Evolutionary conservation across 2,113 vertebrate genomes (phyloP).

Genomic region (Onychostoma macrolepis): DNA sequence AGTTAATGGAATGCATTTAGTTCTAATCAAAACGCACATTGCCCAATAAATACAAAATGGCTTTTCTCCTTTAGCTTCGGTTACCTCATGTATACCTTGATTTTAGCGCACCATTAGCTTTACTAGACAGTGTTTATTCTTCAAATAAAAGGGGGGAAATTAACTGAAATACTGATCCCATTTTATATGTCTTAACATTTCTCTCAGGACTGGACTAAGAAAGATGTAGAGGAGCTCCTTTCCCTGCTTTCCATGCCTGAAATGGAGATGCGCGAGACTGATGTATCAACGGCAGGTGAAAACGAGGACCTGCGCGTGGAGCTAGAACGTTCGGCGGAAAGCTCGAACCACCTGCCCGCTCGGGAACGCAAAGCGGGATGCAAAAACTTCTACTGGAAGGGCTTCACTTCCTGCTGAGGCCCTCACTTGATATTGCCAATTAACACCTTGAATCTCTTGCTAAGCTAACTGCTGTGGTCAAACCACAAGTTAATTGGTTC

Average conservation of each 20-base stretch:
- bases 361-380: slow-evolving; percentile 79
- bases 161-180: neutral
- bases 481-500: slow-evolving; percentile 13
- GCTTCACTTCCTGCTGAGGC: slow-evolving; percentile 77
- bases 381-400: slow-evolving; percentile 85
- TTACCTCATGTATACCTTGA: neutral
- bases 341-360: slow-evolving; percentile 64
- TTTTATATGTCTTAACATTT: neutral
- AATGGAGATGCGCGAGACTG: slow-evolving; percentile 66
- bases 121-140: neutral
- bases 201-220: slow-evolving; percentile 75
- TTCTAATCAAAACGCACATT: slow-evolving; percentile 22
- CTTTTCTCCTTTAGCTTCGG: neutral
- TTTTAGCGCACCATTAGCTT: neutral
- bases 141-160: neutral
- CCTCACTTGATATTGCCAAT: neutral
- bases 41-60: neutral
- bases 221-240: slow-evolving; percentile 72
- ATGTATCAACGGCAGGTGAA: slow-evolving; percentile 77
- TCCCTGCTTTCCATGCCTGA: slow-evolving; percentile 72
- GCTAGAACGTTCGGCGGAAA: slow-evolving; percentile 70
- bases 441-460: neutral
- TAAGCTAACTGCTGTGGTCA: neutral
- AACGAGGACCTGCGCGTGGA: slow-evolving; percentile 60
- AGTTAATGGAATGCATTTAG: slow-evolving; percentile 3